Evolutionary conservation across 2,113 vertebrate species (phyloP), one percentile per base, ranked within the genome.

Genomic region (Neogale vison): DNA sequence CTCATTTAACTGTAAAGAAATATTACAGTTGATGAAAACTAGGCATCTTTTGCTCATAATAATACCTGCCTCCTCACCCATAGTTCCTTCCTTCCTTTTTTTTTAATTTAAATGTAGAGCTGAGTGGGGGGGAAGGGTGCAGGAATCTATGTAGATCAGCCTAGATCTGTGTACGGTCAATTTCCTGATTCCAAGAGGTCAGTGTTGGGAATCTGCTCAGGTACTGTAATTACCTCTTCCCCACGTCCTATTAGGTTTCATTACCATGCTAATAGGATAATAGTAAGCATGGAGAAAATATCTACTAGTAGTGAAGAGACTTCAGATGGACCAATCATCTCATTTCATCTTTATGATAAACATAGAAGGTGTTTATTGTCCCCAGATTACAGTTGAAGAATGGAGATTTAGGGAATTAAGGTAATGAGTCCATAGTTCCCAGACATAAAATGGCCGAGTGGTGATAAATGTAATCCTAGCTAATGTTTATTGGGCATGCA

Each of bases 301-400:
- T 42, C 42, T 42, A 45, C 5, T 63, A 36, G 10, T 11, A 89
- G 52, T 71, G 24, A 79, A n/a, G 24, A 87, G 3, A 39, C 18
- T 45, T 90, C 67, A 80, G 34, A 59, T 34, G n/a, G 15, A 65
- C 17, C 17, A 55, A 55, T 88, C 52, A 61, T 79, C 23, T 83
- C 45, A 65, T 74, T 96, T 90, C 71, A 86, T 67, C 29, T n/a
- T 93, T 87, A 52, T 7, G n/a, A 71, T 36, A 94, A 92, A 55
- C 18, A 13, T 34, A 12, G 47, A 71, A 65, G 11, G 17, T 67
- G 12, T 90, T 21, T 69, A 63, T 24, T 47, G 52, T 59, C 20
- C 39, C 59, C 55, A 69, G 9, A 24, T 91, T 81, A 88, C 39
- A 74, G 69, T 93, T 74, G 4, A 80, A 8, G 45, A 87, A 93